Conservation (phyloP, 2,888 invertebrate genomes). For the Orthosia gracilis region DNA sequence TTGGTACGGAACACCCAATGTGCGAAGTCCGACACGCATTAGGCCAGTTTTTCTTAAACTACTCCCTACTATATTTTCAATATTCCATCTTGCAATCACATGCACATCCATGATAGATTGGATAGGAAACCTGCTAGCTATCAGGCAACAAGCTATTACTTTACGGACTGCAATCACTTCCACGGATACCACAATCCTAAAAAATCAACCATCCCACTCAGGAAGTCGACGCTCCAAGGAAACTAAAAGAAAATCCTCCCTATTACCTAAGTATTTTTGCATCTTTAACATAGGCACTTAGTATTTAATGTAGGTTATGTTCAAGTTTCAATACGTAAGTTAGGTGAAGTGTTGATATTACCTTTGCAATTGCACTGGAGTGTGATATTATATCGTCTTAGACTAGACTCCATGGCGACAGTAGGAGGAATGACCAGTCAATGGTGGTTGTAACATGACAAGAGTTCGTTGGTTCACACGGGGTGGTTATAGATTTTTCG, state of each 20-base stretch:
- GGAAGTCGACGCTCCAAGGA: constrained; percentile 19
- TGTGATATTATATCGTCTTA: constrained; percentile 73
- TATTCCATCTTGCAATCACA: background rate
- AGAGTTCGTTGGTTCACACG: constrained; percentile 63
- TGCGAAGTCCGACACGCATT: no score
- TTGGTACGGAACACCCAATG: no score
- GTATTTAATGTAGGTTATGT: background rate
- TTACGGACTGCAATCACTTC: constrained; percentile 40
- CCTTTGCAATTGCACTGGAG: constrained; percentile 69
- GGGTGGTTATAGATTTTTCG: constrained; percentile 42
- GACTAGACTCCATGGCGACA: constrained; percentile 85
- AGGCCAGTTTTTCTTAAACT: background rate
- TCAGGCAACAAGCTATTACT: constrained; percentile 29
- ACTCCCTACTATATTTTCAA: background rate
- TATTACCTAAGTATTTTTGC: constrained; percentile 22
- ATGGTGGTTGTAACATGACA: constrained; percentile 72
- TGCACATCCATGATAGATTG: background rate
- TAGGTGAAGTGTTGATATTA: constrained; percentile 60
- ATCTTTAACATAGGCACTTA: constrained; percentile 15
- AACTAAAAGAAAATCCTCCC: constrained; percentile 20
- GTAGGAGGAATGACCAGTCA: constrained; percentile 83
- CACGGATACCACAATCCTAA: constrained; percentile 36
- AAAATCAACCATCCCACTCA: constrained; percentile 11
- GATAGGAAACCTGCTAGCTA: constrained; percentile 4
- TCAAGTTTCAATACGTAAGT: constrained; percentile 35